Base-by-base conservation (phyloP, 1,140 invertebrate genomes). In the Listronotus oregonensis region DNA sequence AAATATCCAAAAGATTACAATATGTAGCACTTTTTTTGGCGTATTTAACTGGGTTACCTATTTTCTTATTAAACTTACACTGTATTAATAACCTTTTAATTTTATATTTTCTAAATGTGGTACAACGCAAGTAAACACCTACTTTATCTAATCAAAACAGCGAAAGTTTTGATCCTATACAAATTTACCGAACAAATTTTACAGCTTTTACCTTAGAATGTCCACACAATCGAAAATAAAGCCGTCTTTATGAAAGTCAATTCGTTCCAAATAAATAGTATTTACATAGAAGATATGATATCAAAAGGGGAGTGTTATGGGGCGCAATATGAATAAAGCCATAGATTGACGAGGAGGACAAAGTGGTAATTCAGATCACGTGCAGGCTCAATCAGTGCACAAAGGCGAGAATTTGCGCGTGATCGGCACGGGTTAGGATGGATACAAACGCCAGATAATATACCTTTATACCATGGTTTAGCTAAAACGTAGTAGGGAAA, bases 371-470 rank as follows among this genome's bases (percentile, higher is more conserved):
- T 75, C 73, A 49, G 67, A 70, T 73, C 73, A 75, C 73, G 73
- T 73, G 73, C 62, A 56, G 55, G 72, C 66, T 66, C 73, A 75
- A 75, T 75, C 73, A 75, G 69, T 57, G 62, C 52, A 75, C 73
- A 75, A 75, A 75, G 71, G 67, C 67, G 55, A 64, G 68, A 70
- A 73, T 75, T 75, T 75, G 72, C 71, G 69, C 73, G 67, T 71
- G 73, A 73, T 73, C 71, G 66, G 63, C 52, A 72, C 67, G 71
- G 70, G 68, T 67, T 63, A 63, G 17, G 42, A 49, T 40, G 57
- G 62, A 66, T 64, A 64, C 66, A 67, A 71, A 71, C 61, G 51
- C 55, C 56, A 64, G 60, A 63, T 51, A 62, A 66, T 61, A 34
- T 57, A 62, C 50, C 44, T 54, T 46, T 15, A 15, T 44, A 8